These are phyloP conservation scores for Agrilus mali DNA, from an alignment of 2,888 invertebrate species.

Conservation along the genomic window DNA sequence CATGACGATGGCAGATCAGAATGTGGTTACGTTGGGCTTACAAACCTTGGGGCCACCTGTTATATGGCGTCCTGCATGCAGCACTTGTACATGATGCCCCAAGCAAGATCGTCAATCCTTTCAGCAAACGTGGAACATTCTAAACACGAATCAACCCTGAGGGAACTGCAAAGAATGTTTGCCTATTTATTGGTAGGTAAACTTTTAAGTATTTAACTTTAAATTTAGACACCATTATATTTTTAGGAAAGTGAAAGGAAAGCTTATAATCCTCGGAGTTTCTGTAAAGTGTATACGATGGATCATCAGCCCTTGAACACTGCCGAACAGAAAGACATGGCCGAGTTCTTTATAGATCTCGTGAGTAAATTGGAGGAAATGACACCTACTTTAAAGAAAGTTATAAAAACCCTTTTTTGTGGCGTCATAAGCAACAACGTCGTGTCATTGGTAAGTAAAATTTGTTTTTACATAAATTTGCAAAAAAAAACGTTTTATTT, in stretches of 20 bases:
- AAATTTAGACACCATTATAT: neutral
- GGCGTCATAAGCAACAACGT: constrained; percentile 92
- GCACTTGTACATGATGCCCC: constrained; percentile 95
- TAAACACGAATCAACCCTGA: constrained; percentile 70
- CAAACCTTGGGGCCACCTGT: constrained; percentile 91
- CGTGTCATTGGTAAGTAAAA: constrained; percentile 62
- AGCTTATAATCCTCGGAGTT: constrained; percentile 88
- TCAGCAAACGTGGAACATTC: constrained; percentile 57
- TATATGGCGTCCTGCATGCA: constrained; percentile 98
- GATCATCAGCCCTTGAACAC: constrained; percentile 93
- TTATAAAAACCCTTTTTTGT: constrained; percentile 85
- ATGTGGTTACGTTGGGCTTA: constrained; percentile 88
- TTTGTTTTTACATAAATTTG: neutral
- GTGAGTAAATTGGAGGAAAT: constrained; percentile 94
- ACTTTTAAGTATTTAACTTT: constrained; percentile 1
- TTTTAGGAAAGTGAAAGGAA: constrained; percentile 81
- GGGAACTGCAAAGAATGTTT: constrained; percentile 90
- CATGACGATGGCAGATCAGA: constrained; percentile 89
- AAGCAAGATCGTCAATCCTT: constrained; percentile 74
- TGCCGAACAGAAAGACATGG: constrained; percentile 96
- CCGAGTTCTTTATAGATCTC: constrained; percentile 93
- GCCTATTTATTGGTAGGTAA: constrained; percentile 72
- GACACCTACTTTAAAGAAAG: constrained; percentile 77
- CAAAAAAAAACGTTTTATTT: constrained; percentile 5
- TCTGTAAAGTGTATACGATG: constrained; percentile 95